Base-by-base conservation (phyloP, 2,888 invertebrate species). In the Empis livida region DNA sequence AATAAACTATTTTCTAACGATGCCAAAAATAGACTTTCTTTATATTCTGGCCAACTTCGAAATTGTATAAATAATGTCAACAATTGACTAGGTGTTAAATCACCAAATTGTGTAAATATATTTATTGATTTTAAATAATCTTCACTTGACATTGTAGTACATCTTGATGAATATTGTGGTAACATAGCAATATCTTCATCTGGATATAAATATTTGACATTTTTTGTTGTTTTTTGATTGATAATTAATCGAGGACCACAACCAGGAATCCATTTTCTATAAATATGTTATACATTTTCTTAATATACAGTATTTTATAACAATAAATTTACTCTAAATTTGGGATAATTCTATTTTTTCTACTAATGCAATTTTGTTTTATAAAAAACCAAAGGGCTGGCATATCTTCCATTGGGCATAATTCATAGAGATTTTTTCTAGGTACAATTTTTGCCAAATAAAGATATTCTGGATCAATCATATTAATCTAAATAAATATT, bases 61-160 rank as follows among this genome's bases (percentile, higher is more conserved):
- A 73, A 80, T 66, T 73, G 70, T 56, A 73, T 74, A 58, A 82
- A 88, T 3, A 87, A 62, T 10, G 77, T 72, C 13, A 84, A 58
- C 57, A 83, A 73, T 62, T 86, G 76, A 42, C 63, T 58, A 1
- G 84, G 76, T 42, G 62, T 74, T 9, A 88, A 68, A 56, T 85
- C 80, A 0, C 80, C 78, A 61, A 84, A 86, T 62, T 78, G 73
- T 0, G 84, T 85, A 59, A 76, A 85, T 54, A 87, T 82, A 48
- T 76, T 78, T 55, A 82, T 77, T 52, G 80, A 74, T 8, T 77
- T 73, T 53, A 54, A 64, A 45, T 55, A 65, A 53, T 67, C 58
- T 1, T 50, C 50, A 3, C 53, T 56, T 31, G 53, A 61, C 53
- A 70, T 63, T 8, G 57, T 60, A 3, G 54, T 56, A 49, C 64